Base-by-base conservation (phyloP, 2,113 vertebrate genomes). In the Malurus melanocephalus region DNA sequence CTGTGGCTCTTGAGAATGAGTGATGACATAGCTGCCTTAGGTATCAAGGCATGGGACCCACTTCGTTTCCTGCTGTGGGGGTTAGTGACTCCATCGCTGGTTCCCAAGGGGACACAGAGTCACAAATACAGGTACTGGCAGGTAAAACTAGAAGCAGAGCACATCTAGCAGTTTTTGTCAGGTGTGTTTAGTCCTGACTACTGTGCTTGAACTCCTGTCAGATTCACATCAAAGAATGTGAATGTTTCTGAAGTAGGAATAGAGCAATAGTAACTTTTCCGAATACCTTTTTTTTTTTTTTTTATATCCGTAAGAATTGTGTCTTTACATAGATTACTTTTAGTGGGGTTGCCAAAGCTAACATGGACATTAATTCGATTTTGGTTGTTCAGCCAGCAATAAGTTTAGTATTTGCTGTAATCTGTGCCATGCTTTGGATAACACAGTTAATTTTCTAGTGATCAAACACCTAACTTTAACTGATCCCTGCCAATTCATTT, bases 181-280 rank as follows among this genome's bases (percentile, higher is more conserved):
- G 0, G 9, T 16, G 38, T 43, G 18, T 35, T 66, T 80, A 74
- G n/a, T 71, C 40, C 49, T 21, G 21, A 15, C 38, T 0, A 0
- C 53, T 30, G 5, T 0, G 0, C 38, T 78, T 30, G 21, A 57
- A 51, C 59, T 78, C 0, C 0, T 0, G 0, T 38, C 11, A 3
- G 67, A 40, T 18, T 75, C 0, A 0, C 19, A 9, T 51, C 18
- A 4, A 61, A 79, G 62, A 18, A 51, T 32, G 21, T 40, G 11
- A 62, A 55, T 43, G 21, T 46, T 79, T 64, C 64, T 2, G 1
- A 60, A 38, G 40, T 14, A 28, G 45, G 4, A 23, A 30, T 26
- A 61, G 59, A 35, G 27, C 26, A 90, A 30, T 8, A 56, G 32
- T 38, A 74, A n/a, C 40, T 67, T 74, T 67, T 67, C 28, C 30